phyloP scores from a whole-genome alignment of 1,140 invertebrate genomes.

The Lordiphosa mommai region DNA sequence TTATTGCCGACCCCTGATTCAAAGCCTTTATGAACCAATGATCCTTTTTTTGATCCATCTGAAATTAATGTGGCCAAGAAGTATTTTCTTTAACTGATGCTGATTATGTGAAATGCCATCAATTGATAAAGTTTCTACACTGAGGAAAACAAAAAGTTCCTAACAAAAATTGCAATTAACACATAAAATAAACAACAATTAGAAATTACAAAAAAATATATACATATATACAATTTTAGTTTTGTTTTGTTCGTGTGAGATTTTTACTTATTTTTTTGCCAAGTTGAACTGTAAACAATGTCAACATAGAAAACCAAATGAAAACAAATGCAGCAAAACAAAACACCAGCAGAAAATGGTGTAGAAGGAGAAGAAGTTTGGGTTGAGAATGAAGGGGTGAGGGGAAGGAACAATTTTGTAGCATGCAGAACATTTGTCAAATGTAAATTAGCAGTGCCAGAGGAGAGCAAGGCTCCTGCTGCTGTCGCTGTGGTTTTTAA shows the following conservation, averaged over 20 bases:
- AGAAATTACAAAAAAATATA: too few species aligned
- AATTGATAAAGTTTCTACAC: too few species aligned
- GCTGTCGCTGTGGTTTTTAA: constrained; percentile 43
- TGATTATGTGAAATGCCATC: too few species aligned
- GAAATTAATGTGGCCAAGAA: too few species aligned
- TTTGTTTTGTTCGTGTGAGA: constrained; percentile 49
- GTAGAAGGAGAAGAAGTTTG: background rate
- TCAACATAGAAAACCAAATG: constrained; percentile 63
- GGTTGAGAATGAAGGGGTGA: background rate
- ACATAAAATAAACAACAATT: too few species aligned
- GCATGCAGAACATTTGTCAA: constrained; percentile 74
- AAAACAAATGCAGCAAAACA: constrained; percentile 71
- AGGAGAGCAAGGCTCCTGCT: constrained; percentile 10
- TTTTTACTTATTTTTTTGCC: constrained; percentile 69
- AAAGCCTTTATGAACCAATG: too few species aligned
- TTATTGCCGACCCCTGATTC: too few species aligned
- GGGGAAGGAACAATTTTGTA: constrained; percentile 43
- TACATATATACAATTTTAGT: background rate
- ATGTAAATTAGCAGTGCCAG: constrained; percentile 64
- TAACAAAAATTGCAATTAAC: too few species aligned
- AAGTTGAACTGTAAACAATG: constrained; percentile 75
- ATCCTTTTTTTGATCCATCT: too few species aligned
- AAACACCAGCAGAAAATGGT: constrained; percentile 35
- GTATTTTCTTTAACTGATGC: too few species aligned
- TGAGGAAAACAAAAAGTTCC: too few species aligned